Conservation (phyloP, 2,888 invertebrate species). For the Melipona bicolor region DNA sequence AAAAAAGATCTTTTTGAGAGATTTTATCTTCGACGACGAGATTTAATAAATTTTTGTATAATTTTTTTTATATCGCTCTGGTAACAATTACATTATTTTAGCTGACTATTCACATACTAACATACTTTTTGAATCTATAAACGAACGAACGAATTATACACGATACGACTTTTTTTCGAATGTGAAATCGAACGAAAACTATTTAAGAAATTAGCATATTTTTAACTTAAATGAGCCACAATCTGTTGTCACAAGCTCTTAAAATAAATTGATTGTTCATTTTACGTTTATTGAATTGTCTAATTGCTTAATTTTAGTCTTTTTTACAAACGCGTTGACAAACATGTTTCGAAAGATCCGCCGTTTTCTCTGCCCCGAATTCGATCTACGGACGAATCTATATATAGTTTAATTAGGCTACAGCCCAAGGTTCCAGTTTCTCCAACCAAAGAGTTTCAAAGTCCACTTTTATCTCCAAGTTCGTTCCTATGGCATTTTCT, state of each 20-base stretch:
- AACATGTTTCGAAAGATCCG: background rate
- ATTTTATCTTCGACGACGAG: background rate
- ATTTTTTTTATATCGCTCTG: constrained; percentile 4
- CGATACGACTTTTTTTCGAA: background rate
- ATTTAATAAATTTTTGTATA: constrained; percentile 29
- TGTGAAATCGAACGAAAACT: background rate
- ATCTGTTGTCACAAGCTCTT: constrained; percentile 17
- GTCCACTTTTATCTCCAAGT: constrained; percentile 7
- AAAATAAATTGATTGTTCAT: constrained; percentile 31
- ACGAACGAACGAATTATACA: background rate
- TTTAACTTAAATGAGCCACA: background rate
- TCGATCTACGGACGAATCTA: constrained; percentile 27
- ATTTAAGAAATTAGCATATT: background rate
- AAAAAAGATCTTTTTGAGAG: background rate
- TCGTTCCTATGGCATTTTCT: background rate
- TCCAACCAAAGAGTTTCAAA: constrained; percentile 2
- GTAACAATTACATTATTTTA: background rate
- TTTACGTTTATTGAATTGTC: constrained; percentile 21
- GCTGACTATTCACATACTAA: background rate
- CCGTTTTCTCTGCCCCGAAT: background rate
- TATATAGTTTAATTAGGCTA: constrained; percentile 36
- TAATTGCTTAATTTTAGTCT: constrained; percentile 7
- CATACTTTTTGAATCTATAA: background rate
- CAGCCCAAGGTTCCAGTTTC: background rate
- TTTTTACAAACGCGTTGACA: background rate